phyloP scores from a whole-genome alignment of 2,113 vertebrate species.

The Micronycteris hirsuta region DNA sequence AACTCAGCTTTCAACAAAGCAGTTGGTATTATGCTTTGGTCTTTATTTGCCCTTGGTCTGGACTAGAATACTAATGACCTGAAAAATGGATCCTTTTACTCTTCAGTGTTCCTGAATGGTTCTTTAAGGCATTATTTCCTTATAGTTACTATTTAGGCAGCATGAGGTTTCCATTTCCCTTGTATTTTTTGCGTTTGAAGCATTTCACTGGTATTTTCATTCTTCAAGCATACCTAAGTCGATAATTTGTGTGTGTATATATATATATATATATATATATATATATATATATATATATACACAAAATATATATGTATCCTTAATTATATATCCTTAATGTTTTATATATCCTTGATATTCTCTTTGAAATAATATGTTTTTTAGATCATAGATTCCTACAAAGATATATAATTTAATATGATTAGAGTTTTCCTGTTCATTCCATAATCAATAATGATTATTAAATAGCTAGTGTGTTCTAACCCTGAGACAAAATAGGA shows the following conservation, averaged over 20 bases:
- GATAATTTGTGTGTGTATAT: too few species aligned
- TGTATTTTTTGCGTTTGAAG: background rate
- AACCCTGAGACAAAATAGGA: background rate
- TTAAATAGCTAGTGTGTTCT: background rate
- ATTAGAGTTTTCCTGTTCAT: background rate
- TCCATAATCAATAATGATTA: background rate
- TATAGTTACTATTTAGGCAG: background rate
- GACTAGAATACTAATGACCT: conserved; percentile 45
- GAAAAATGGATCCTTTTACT: background rate
- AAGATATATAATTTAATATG: background rate
- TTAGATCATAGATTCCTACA: background rate
- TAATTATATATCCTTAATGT: background rate
- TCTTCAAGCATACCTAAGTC: background rate
- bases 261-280: too few species aligned
- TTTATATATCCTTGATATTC: background rate
- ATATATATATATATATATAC: background rate
- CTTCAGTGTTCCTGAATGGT: background rate
- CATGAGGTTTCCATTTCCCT: background rate
- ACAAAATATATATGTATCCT: too few species aligned
- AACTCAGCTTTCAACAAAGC: conserved; percentile 45
- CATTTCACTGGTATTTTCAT: background rate
- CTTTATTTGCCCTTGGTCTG: conserved; percentile 60
- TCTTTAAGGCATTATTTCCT: conserved; percentile 5
- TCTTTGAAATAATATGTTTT: background rate
- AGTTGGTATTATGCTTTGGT: conserved; percentile 33